A percentile compares a stretch with the other conserved stretches of the same genome.
Conservation (phyloP, 2,113 vertebrate species). For the Formicarius rufipectus region DNA sequence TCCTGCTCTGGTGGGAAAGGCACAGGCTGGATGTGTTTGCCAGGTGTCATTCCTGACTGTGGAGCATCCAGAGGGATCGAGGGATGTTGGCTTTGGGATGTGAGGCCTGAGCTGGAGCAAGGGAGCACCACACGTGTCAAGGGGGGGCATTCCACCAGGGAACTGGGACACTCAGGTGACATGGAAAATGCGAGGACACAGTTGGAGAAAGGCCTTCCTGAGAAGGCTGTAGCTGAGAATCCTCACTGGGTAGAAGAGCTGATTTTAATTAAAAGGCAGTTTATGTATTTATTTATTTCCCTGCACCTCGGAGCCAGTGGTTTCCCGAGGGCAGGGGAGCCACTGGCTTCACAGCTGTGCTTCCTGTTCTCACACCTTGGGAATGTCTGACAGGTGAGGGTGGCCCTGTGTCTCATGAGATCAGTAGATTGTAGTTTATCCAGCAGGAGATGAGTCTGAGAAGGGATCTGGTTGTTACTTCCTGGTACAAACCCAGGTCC, state of each 20-base stretch:
- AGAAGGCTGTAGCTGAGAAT: neutral
- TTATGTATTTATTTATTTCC: neutral
- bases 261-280: neutral
- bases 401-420: neutral
- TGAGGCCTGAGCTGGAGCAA: rapidly evolving
- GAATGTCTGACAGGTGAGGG: neutral
- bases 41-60: neutral
- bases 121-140: rapidly evolving
- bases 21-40: neutral
- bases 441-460: neutral
- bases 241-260: neutral
- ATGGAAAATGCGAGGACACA: neutral
- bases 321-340: neutral
- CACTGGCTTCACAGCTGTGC: neutral
- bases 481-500: neutral
- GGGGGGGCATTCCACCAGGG: neutral
- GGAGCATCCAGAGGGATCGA: rapidly evolving
- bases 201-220: neutral
- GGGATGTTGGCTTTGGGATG: rapidly evolving
- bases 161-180: neutral
- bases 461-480: neutral
- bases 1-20: neutral
- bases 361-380: neutral
- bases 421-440: neutral
- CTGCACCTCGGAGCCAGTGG: neutral